Conservation (phyloP, 2,113 vertebrate species). For the Anoplopoma fimbria region DNA sequence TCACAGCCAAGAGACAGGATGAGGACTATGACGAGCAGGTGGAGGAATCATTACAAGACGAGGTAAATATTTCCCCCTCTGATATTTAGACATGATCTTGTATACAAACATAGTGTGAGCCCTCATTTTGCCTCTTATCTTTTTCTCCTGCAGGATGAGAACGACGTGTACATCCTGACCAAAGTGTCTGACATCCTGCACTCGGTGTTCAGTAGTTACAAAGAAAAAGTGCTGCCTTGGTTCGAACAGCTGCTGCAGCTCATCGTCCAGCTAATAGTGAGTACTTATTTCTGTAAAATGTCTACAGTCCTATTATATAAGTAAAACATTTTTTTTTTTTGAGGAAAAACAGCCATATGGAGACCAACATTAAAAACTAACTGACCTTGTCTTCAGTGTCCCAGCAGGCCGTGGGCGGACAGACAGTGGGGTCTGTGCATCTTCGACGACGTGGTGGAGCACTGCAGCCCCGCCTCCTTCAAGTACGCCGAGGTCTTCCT, state of each 20-base stretch:
- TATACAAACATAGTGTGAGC: accelerated
- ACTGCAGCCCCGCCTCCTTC: constrained; percentile 97
- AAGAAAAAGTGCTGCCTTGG: constrained; percentile 96
- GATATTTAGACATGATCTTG: neutral
- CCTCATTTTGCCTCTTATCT: neutral
- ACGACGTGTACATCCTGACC: constrained; percentile 97
- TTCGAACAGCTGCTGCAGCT: constrained; percentile 97
- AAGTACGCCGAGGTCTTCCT: constrained; percentile 96
- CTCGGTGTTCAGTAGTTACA: constrained; percentile 97
- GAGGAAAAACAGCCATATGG: too few species aligned
- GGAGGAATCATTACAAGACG: constrained; percentile 96
- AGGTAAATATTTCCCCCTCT: constrained; percentile 81
- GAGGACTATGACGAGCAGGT: constrained; percentile 99
- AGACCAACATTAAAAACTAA: neutral
- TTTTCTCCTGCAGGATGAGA: constrained; percentile 90
- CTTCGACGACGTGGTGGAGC: constrained; percentile 96
- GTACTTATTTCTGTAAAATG: constrained; percentile 70
- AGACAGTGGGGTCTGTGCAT: constrained; percentile 98
- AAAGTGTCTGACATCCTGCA: constrained; percentile 99
- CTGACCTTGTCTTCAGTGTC: constrained; percentile 83
- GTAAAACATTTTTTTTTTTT: too few species aligned
- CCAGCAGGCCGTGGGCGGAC: constrained; percentile 96
- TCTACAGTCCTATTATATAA: neutral
- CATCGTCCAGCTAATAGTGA: constrained; percentile 96
- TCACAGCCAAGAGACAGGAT: constrained; percentile 96